Evolutionary conservation across 1,140 invertebrate species (phyloP), one percentile per base, ranked within the genome.

Genomic region (Oryctes rhinoceros): DNA sequence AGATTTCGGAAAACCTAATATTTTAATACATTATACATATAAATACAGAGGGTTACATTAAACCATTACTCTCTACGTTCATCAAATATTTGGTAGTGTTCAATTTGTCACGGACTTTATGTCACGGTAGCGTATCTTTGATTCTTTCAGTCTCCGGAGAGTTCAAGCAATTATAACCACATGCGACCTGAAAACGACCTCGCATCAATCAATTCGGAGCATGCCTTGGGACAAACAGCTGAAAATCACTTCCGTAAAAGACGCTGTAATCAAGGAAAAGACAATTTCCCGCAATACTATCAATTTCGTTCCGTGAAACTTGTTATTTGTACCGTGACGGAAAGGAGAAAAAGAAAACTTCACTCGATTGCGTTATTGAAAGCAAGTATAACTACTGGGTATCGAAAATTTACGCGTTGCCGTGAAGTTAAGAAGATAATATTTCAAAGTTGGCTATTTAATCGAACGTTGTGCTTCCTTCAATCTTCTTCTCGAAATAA

Each of bases 151-250:
- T 80, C 80, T 80, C 82, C 48, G 53, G 82, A 80, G 79, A 49
- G 35, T 80, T 75, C 1, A 71, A 83, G 81, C 83, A 82, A 82
- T 82, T 82, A 82, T 82, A 81, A 81, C 71, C 81, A 82, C 81
- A 82, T 82, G 81, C 65, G 81, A 82, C 80, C 81, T 82, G 47
- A 47, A 62, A 77, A 80, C 47, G 80, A 80, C 81, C 75, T 67
- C 48, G 44, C 74, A 82, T 82, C 81, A 81, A 82, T 82, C 81
- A 82, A 78, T n/a, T 71, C 44, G 62, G 20, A 62, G 53, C 78
- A 37, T 59, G 81, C 44, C 80, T 78, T 79, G 81, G 81, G 80
- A 81, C 78, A 59, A 65, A 76, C 48, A 48, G 79, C 71, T 48
- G 67, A 75, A 80, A 80, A 80, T 80, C 79, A 76, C 77, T 78